A percentile compares a stretch with the other conserved stretches of the same genome.
Conservation (phyloP, 1,140 invertebrate genomes). For the Capitella teleta region DNA sequence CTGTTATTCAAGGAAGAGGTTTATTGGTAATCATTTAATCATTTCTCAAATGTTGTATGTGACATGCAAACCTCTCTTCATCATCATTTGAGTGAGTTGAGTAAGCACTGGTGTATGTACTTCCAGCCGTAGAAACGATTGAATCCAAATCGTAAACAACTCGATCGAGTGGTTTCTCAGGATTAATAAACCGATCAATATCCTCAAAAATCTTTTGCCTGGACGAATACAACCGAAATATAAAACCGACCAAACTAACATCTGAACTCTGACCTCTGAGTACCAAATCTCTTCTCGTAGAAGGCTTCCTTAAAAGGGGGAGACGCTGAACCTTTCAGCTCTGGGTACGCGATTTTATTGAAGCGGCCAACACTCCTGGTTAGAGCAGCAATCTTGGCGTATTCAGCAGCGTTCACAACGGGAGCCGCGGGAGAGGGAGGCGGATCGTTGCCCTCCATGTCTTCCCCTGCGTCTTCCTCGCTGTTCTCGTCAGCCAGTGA, state of each 20-base stretch:
- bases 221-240: background rate
- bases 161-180: constrained; percentile 45
- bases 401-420: no score
- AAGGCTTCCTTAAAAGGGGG: constrained; percentile 20
- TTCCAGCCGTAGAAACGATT: constrained; percentile 23
- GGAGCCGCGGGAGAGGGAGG: no score
- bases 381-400: constrained; percentile 19
- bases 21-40: background rate
- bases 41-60: background rate
- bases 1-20: background rate
- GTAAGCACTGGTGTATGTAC: constrained; percentile 16
- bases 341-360: constrained; percentile 37
- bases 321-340: constrained; percentile 27
- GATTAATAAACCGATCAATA: constrained; percentile 38
- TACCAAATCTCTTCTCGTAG: constrained; percentile 32
- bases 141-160: constrained; percentile 65
- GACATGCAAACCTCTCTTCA: constrained; percentile 42
- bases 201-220: constrained; percentile 40
- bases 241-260: background rate
- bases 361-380: constrained; percentile 32
- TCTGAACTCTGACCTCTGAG: constrained; percentile 29
- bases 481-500: no score
- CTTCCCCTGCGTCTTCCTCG: no score
- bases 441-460: no score
- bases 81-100: constrained; percentile 47